A percentile compares a stretch with the other conserved stretches of the same genome.
Evolutionary conservation across 2,113 vertebrate genomes (phyloP).

Genomic region (Microcebus ravelobensis): DNA sequence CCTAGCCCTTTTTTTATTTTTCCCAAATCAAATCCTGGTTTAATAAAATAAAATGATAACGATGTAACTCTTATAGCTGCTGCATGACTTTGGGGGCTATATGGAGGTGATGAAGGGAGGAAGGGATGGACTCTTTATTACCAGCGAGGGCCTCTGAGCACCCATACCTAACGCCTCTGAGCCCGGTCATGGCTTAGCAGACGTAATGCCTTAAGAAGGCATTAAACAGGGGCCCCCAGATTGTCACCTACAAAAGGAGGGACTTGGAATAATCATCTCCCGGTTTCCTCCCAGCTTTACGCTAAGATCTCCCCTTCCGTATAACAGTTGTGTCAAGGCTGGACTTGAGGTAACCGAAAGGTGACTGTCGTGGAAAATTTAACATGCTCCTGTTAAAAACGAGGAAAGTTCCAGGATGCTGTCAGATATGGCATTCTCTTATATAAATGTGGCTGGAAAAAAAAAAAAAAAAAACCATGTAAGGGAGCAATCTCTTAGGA

Average conservation of each 20-base stretch:
- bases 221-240: background rate
- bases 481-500: background rate
- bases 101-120: too few relatives aligned
- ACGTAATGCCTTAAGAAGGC: background rate
- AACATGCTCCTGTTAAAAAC: constrained; percentile 65
- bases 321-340: constrained; percentile 54
- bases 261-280: background rate
- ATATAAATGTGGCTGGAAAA: constrained; percentile 1
- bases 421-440: constrained; percentile 56
- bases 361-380: constrained; percentile 40
- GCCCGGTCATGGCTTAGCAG: background rate
- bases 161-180: background rate
- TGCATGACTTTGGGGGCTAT: too few relatives aligned
- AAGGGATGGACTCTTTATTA: too few relatives aligned
- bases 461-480: background rate
- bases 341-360: constrained; percentile 30
- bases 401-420: constrained; percentile 23
- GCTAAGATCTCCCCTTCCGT: constrained; percentile 42
- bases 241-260: background rate
- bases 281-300: constrained; percentile 29
- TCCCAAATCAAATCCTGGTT: too few relatives aligned
- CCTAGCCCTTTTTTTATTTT: background rate
- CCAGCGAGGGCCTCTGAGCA: too few relatives aligned
- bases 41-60: too few relatives aligned
- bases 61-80: too few relatives aligned